Evolutionary conservation across 2,797 vertebrate species (phyloP), one percentile per base, ranked within the genome.

Genomic region (Ctenochaetus hawaiiensis): DNA sequence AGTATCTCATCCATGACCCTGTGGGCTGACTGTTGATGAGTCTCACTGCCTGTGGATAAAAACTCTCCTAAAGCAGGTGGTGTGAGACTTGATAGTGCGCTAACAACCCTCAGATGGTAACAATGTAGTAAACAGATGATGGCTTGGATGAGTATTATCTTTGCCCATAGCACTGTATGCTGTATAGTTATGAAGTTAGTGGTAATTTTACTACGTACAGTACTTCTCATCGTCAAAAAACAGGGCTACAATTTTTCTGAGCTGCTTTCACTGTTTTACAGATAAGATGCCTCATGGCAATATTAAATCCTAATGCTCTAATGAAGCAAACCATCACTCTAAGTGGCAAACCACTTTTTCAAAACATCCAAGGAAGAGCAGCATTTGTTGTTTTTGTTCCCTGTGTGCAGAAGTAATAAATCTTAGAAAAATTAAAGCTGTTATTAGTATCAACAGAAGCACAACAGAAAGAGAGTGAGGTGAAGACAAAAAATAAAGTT

Each of bases 21-120:
- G 75, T 83, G 60, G 58, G 79, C 80, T 74, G 83, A 70, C 39
- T 89, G 80, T 67, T 76, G 71, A 85, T 82, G 78, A 80, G 69
- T 66, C 68, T 73, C 49, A 52, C 58, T 6, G 26, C 76, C 82
- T 85, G 70, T 62, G 62, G 69, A 65, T 72, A 20, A 78, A 58
- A 76, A 80, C 74, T 49, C 58, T 80, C 48, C 64, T 72, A 18
- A 77, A 87, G 77, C 82, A 87, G 78, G 77, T 83, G 68, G 82
- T 76, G 66, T 71, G 79, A 75, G 67, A 67, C 57, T 66, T 30
- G 49, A 75, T 58, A 59, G 62, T 22, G 52, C 2, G 17, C 58
- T 65, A 81, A 78, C 58, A 79, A 78, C 51, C 67, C 66, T 78
- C 61, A 56, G 26, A 85, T 64, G 45, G 57, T 52, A 67, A 62